Percentiles rank a stretch among this genome's conserved stretches.
These are phyloP conservation scores for Gymnogyps californianus DNA, from an alignment of 2,113 vertebrate genomes.

Conservation along the genomic window DNA sequence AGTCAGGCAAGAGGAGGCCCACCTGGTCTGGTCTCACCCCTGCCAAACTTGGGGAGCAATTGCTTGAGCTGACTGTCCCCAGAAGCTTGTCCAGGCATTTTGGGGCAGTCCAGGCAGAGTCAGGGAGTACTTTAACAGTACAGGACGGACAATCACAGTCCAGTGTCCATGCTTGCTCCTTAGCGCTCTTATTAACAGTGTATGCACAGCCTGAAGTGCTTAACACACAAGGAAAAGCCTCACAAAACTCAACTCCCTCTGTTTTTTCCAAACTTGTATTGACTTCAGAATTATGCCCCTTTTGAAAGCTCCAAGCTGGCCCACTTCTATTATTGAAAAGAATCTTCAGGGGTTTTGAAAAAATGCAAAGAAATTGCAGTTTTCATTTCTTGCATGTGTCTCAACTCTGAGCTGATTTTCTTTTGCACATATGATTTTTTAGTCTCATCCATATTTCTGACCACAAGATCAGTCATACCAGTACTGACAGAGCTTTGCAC, in stretches of 20 bases:
- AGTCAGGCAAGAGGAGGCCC: not conserved
- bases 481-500: not conserved
- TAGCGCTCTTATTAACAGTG: rapidly evolving
- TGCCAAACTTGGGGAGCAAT: not conserved
- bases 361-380: not conserved
- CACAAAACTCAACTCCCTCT: not conserved
- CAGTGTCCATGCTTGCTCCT: not conserved
- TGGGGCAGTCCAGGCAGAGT: not conserved
- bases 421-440: not conserved
- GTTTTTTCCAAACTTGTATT: not conserved
- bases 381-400: not conserved
- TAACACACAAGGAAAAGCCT: not conserved
- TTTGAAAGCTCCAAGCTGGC: not conserved
- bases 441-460: not conserved
- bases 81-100: not conserved
- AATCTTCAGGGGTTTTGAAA: not conserved
- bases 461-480: not conserved
- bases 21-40: too few relatives aligned
- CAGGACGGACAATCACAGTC: not conserved
- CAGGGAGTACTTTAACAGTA: not conserved
- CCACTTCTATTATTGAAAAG: not conserved
- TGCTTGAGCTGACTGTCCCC: not conserved
- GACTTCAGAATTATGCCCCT: not conserved
- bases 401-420: not conserved
- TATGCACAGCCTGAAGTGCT: not conserved